phyloP scores from a whole-genome alignment of 2,113 vertebrate species.

The Myrmecophaga tridactyla region DNA sequence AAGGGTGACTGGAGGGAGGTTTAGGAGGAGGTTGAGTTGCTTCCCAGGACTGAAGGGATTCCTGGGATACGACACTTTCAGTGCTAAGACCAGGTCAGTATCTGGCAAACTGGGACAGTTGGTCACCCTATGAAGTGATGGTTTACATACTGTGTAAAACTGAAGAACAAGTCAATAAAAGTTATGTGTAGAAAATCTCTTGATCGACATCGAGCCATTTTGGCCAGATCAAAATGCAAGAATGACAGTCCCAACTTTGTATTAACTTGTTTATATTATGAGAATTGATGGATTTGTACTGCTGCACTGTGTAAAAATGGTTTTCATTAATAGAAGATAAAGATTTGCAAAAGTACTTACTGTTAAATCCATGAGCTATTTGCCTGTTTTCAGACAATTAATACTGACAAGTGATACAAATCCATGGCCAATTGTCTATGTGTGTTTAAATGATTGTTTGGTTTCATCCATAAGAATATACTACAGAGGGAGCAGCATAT shows the following conservation, averaged over 20 bases:
- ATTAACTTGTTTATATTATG: background rate
- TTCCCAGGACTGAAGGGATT: background rate
- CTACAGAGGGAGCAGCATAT: background rate
- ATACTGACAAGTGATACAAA: background rate
- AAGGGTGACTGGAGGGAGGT: background rate
- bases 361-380: conserved; percentile 8
- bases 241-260: background rate
- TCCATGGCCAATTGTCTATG: background rate
- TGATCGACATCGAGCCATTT: background rate
- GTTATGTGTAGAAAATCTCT: conserved; percentile 26
- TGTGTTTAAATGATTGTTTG: conserved; percentile 4
- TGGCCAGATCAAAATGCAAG: background rate
- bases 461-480: background rate
- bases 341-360: conserved; percentile 37
- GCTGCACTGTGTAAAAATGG: background rate
- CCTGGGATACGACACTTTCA: background rate
- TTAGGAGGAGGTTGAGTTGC: background rate
- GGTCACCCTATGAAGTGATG: background rate
- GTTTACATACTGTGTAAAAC: background rate
- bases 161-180: background rate
- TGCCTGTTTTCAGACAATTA: conserved; percentile 16
- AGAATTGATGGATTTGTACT: background rate
- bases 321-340: background rate
- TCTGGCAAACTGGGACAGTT: background rate
- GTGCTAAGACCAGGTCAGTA: background rate